Base-by-base conservation (phyloP, 2,797 vertebrate genomes). In the Distichodus sexfasciatus region DNA sequence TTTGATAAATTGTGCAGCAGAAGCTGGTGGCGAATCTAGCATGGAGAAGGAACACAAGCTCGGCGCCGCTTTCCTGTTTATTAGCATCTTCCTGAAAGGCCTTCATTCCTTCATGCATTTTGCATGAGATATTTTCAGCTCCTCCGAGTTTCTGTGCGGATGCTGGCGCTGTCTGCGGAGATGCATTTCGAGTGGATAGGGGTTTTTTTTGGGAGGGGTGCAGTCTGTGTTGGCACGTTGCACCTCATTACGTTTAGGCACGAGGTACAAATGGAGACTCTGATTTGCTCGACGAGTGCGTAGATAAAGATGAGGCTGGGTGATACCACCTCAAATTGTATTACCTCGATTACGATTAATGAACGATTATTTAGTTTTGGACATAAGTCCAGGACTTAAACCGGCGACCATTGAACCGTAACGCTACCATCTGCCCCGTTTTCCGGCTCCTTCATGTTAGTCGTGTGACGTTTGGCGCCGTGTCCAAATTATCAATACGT, bases 1-100 rank as follows among this genome's bases (percentile, higher is more conserved):
- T 75, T 72, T 81, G 71, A 78, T 78, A 53, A 79, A 72, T 73
- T 70, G 69, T 66, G 63, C 71, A 66, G 69, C 64, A 77, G 61
- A 31, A 58, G 46, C 43, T 51, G 55, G 65, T 71, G 57, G 71
- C 61, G 46, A 74, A 73, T 69, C 43, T 40, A 65, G 36, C 47
- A 46, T 68, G 61, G 47, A 59, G 66, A 51, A 71, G 60, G 54
- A 73, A 47, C 24, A 65, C 31, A 69, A 24, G 10, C 55, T 47
- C 47, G 12, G 38, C 36, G 41, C 66, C 43, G 54, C 57, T 54
- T 69, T 79, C 65, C 72, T 77, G 64, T 76, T 70, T 64, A 72
- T 77, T 66, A 67, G 63, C 41, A 57, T 61, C 74, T 74, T 76
- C 40, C 53, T 76, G 62, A 59, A 75, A 71, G 31, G 44, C 53